These are phyloP conservation scores for Notamacropus eugenii DNA, from an alignment of 2,797 vertebrate species.

Conservation along the genomic window DNA sequence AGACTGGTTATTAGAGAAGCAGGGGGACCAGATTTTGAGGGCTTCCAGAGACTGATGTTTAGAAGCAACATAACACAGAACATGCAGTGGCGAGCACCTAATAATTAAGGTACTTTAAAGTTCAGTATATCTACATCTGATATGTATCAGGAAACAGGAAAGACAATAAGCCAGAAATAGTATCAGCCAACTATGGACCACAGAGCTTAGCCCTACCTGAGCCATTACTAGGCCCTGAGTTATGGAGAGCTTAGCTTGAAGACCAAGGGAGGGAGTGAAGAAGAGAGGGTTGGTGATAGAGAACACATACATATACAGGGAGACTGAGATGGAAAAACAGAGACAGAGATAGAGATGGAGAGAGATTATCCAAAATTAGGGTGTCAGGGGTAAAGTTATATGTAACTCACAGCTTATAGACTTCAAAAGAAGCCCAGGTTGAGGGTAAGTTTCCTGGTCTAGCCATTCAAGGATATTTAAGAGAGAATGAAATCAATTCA, in stretches of 20 bases:
- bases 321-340: not conserved
- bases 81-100: not conserved
- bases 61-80: not conserved
- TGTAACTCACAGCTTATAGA: not conserved
- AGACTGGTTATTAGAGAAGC: not conserved
- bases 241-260: not conserved
- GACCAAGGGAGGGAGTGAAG: not conserved
- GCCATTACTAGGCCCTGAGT: not conserved
- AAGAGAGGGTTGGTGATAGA: not conserved
- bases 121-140: not conserved
- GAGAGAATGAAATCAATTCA: slow-evolving; percentile 63
- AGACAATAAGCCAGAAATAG: not conserved
- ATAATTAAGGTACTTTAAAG: not conserved
- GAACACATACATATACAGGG: not conserved
- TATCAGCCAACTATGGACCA: not conserved
- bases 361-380: not conserved
- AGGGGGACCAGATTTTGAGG: not conserved
- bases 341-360: not conserved
- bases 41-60: not conserved
- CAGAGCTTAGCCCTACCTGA: not conserved
- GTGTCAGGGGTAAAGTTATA: not conserved
- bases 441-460: not conserved
- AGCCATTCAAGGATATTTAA: slow-evolving; percentile 47
- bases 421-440: not conserved
- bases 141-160: not conserved